A percentile compares a stretch with the other conserved stretches of the same genome.
Evolutionary conservation across 2,113 vertebrate genomes (phyloP).

Genomic region (Urocitellus parryii): DNA sequence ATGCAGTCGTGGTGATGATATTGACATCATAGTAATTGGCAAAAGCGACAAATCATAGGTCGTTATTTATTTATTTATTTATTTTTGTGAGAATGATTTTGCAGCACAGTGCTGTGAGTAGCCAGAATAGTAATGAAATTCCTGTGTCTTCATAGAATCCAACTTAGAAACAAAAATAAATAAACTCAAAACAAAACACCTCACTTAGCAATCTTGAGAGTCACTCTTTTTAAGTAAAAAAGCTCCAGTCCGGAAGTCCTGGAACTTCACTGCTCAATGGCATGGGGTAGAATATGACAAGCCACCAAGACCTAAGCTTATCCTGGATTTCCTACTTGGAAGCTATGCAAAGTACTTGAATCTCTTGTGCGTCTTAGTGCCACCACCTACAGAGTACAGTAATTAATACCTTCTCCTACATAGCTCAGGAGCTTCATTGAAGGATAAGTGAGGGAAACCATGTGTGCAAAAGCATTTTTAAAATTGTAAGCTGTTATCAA

Average conservation of each 20-base stretch:
- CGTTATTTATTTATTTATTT: background rate
- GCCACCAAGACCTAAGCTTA: background rate
- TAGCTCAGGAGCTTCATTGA: background rate
- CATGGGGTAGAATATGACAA: background rate
- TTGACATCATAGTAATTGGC: background rate
- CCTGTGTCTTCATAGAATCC: background rate
- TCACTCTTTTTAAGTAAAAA: background rate
- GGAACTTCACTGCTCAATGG: background rate
- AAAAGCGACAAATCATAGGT: background rate
- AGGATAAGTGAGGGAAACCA: background rate
- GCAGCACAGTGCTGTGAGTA: background rate
- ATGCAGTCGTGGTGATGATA: background rate
- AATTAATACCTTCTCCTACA: background rate
- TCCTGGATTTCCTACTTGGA: background rate
- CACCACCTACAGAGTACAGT: background rate
- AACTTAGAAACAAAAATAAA: background rate
- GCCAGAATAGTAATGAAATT: background rate
- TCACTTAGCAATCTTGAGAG: background rate
- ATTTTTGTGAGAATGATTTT: background rate
- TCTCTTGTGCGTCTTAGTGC: background rate
- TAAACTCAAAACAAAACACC: too few relatives aligned
- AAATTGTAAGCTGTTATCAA: background rate
- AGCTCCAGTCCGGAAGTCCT: background rate
- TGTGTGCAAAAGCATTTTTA: background rate
- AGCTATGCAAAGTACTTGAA: background rate